These are phyloP conservation scores for Drosophila eugracilis DNA, from an alignment of 1,140 invertebrate genomes.

Conservation along the genomic window DNA sequence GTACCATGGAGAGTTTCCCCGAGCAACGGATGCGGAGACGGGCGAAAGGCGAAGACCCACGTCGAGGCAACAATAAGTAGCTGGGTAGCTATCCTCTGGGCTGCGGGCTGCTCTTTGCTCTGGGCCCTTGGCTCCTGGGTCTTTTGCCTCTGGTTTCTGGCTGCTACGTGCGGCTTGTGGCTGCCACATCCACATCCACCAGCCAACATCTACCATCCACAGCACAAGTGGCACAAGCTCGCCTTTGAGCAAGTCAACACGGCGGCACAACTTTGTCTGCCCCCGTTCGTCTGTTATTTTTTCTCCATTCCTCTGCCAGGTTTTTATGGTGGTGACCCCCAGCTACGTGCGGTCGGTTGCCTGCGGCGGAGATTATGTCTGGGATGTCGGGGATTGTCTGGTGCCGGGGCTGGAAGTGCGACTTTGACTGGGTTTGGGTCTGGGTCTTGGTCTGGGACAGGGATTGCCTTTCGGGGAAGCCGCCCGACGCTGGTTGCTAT, in stretches of 20 bases:
- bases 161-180: constrained; percentile 49
- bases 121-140: constrained; percentile 11
- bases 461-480: constrained; percentile 10
- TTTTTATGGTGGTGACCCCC: constrained; percentile 54
- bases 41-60: constrained; percentile 20
- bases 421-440: constrained; percentile 5
- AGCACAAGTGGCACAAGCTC: constrained; percentile 32
- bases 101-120: constrained; percentile 6
- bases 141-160: constrained; percentile 27
- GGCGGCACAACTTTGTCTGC: constrained; percentile 37
- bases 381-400: background rate
- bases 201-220: too few relatives aligned
- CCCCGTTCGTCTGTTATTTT: constrained; percentile 1
- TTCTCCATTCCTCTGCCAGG: constrained; percentile 18
- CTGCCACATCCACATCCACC: constrained; percentile 44
- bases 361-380: constrained; percentile 52
- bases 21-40: background rate
- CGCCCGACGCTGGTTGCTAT: constrained; percentile 2
- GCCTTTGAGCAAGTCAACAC: constrained; percentile 44
- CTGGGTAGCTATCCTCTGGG: constrained; percentile 36
- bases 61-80: constrained; percentile 69
- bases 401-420: background rate
- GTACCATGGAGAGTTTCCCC: constrained; percentile 1
- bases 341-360: constrained; percentile 45
- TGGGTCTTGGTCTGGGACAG: constrained; percentile 1